phyloP scores from a whole-genome alignment of 2,888 invertebrate species.

The Copidosoma aretas region DNA sequence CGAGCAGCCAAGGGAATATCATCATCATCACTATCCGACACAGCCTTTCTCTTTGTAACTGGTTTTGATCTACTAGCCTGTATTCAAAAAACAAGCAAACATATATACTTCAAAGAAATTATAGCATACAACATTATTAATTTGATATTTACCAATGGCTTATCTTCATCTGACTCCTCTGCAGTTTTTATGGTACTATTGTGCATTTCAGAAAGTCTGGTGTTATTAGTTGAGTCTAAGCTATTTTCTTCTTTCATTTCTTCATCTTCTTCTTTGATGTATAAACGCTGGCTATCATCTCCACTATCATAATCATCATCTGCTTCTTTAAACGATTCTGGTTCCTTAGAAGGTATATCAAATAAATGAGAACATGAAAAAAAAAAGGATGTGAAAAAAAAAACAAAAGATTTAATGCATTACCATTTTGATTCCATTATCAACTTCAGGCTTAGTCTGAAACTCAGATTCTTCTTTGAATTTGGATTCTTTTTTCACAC shows the following conservation, averaged over 20 bases:
- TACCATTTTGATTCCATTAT: slow-evolving; percentile 31
- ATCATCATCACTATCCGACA: slow-evolving; percentile 70
- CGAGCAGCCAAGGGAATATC: slow-evolving; percentile 73
- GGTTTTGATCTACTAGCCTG: slow-evolving; percentile 51
- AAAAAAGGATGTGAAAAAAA: background rate
- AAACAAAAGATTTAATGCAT: background rate
- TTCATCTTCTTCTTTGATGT: slow-evolving; percentile 63
- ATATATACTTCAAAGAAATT: background rate
- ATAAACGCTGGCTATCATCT: slow-evolving; percentile 66
- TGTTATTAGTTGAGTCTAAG: slow-evolving; percentile 56
- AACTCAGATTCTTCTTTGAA: slow-evolving; percentile 58
- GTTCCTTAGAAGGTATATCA: slow-evolving; percentile 71
- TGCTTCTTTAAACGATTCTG: slow-evolving; percentile 68
- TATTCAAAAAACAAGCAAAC: slow-evolving; percentile 8
- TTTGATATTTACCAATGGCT: slow-evolving; percentile 70
- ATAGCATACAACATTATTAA: background rate
- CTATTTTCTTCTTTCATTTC: slow-evolving; percentile 54
- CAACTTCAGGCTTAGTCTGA: slow-evolving; percentile 60
- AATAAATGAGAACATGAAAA: too few relatives aligned
- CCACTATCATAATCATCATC: slow-evolving; percentile 58
- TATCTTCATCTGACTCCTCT: slow-evolving; percentile 68
- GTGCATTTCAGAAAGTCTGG: slow-evolving; percentile 58
- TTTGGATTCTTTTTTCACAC: slow-evolving; percentile 52
- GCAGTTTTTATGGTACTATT: slow-evolving; percentile 60
- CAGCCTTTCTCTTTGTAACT: slow-evolving; percentile 63